A percentile compares a stretch with the other conserved stretches of the same genome.
phyloP scores from a whole-genome alignment of 2,888 invertebrate genomes.

The Chromoteleia sp. region DNA sequence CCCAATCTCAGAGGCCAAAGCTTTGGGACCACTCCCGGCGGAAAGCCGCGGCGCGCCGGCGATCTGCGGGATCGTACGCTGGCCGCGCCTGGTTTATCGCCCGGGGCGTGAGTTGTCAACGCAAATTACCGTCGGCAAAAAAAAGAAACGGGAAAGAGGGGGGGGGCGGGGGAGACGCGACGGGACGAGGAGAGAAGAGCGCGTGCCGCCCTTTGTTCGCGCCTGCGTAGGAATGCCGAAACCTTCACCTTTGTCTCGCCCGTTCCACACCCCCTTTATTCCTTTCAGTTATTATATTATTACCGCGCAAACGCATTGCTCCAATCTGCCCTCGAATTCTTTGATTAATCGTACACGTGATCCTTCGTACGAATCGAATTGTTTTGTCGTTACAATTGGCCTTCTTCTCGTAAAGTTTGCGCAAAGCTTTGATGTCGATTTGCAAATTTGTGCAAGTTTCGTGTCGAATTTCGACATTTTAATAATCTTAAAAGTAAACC shows the following conservation, averaged over 20 bases:
- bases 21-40: no score
- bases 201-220: slow-evolving; percentile 76
- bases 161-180: background rate
- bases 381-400: no score
- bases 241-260: slow-evolving; percentile 71
- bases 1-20: no score
- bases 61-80: no score
- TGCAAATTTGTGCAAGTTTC: no score
- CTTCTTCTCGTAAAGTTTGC: no score
- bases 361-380: no score
- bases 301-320: slow-evolving; percentile 24
- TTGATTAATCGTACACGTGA: slow-evolving; percentile 46
- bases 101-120: slow-evolving; percentile 73
- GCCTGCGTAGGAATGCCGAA: slow-evolving; percentile 72
- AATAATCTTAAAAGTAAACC: no score
- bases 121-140: slow-evolving; percentile 77
- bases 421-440: no score
- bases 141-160: slow-evolving; percentile 51
- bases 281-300: slow-evolving; percentile 57
- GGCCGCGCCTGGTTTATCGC: no score
- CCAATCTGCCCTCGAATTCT: slow-evolving; percentile 2
- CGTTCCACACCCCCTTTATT: slow-evolving; percentile 51
- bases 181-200: slow-evolving; percentile 65
- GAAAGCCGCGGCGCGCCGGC: no score
- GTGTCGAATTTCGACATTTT: no score